Base-by-base conservation (phyloP, 1,140 invertebrate species). In the Leptopilina boulardi region DNA sequence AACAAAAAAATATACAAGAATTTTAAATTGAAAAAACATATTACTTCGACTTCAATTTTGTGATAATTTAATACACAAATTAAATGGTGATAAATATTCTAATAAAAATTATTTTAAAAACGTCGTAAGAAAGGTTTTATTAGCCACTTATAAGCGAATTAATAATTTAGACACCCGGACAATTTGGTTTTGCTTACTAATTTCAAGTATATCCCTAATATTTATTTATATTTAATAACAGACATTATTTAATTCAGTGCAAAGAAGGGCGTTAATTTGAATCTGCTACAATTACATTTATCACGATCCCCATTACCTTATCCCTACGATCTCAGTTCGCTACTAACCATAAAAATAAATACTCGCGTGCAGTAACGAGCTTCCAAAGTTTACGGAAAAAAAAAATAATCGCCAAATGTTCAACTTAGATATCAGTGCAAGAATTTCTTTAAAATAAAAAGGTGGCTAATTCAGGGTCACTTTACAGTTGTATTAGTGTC, bases 281-380 rank as follows among this genome's bases (percentile, higher is more conserved):
- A 30, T 66, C 23, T 30, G 59, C 21, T 26, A 66, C 59, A 66
- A 66, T 66, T 66, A 66, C 59, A 30, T 66, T 66, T 66, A 66
- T 66, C 59, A 66, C 59, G 59, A 66, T 66, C 59, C 15, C 26
- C 59, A 66, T 66, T 66, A 66, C 59, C 59, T 66, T 66, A 66
- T 66, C 59, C 26, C 59, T 30, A 66, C 59, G 59, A 66, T 66
- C 59, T 66, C 59, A 30, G 21, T 23, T 66, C n/a, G n/a, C 59
- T 30, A 66, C 59, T 66, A 66, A 15, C 59, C 59, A 66, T 66
- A 66, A 66, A 66, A 66, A 23, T 66, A 66, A 66, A 30, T 66
- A 66, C 59, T 66, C 59, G 59, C 59, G 59, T 66, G 59, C 59
- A 66, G 59, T 66, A 66, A 66, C 59, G 23, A 66, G 59, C 59